phyloP scores from a whole-genome alignment of 2,888 invertebrate species.

The Phragmatobia fuliginosa region DNA sequence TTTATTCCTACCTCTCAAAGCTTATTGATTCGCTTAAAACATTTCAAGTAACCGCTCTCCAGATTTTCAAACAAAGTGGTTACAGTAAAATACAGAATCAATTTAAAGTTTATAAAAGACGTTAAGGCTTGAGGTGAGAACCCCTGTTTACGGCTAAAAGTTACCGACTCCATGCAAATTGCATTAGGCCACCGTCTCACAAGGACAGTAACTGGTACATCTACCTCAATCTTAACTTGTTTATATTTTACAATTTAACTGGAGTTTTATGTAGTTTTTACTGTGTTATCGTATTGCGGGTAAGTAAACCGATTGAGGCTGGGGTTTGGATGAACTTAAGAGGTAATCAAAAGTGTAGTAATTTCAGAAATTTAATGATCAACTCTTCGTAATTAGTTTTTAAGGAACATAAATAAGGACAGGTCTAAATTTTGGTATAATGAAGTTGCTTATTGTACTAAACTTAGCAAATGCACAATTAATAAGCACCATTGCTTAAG shows the following conservation, averaged over 20 bases:
- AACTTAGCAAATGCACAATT: not conserved
- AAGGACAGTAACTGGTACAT: conserved; percentile 40
- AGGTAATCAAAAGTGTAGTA: conserved; percentile 21
- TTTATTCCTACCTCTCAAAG: conserved; percentile 11
- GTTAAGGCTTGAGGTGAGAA: conserved; percentile 43
- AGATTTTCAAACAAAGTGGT: conserved; percentile 43
- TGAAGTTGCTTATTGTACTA: too few species aligned
- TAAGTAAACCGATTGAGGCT: conserved; percentile 27
- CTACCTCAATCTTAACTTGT: conserved; percentile 52
- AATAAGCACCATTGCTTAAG: too few species aligned
- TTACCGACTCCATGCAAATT: conserved; percentile 55
- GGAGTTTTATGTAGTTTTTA: conserved; percentile 47
- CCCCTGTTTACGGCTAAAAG: conserved; percentile 49
- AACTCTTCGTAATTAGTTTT: not conserved
- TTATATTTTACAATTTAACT: conserved; percentile 53
- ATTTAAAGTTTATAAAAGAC: conserved; percentile 52
- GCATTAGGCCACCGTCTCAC: conserved; percentile 49
- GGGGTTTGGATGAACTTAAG: conserved; percentile 21
- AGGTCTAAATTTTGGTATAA: not conserved
- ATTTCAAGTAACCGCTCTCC: conserved; percentile 19
- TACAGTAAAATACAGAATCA: conserved; percentile 50
- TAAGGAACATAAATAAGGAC: not conserved
- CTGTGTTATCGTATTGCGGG: conserved; percentile 32
- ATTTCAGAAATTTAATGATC: conserved; percentile 12
- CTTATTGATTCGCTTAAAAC: conserved; percentile 24